These are phyloP conservation scores for Adoxophyes honmai DNA, from an alignment of 1,140 invertebrate species.

Conservation along the genomic window DNA sequence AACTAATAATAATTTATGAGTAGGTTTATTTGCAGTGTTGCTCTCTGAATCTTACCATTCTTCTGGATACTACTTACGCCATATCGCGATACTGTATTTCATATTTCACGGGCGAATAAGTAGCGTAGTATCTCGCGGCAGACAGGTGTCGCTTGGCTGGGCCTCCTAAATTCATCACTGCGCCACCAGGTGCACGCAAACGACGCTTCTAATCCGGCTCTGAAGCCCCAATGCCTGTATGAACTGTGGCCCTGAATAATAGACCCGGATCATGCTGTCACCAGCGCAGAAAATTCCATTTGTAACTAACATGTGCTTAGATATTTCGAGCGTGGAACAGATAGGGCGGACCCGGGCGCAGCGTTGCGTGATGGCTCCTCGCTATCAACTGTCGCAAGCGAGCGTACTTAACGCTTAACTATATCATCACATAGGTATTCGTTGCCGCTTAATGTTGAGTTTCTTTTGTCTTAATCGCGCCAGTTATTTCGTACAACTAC, in stretches of 20 bases:
- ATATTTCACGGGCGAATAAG: slow-evolving; percentile 65
- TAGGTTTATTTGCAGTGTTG: too few species aligned
- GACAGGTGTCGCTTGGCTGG: slow-evolving; percentile 60
- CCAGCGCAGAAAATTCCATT: slow-evolving; percentile 13
- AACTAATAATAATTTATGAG: too few species aligned
- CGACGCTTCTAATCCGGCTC: slow-evolving; percentile 49
- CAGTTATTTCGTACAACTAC: too few species aligned
- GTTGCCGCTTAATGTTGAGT: too few species aligned
- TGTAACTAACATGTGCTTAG: slow-evolving; percentile 13
- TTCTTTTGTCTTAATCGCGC: too few species aligned
- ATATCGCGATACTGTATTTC: slow-evolving; percentile 28
- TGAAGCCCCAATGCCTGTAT: slow-evolving; percentile 40
- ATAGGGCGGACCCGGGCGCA: slow-evolving; percentile 3
- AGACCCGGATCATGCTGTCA: slow-evolving; percentile 24
- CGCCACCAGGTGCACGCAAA: slow-evolving; percentile 48
- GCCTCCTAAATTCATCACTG: slow-evolving; percentile 54
- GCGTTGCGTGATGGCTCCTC: not conserved
- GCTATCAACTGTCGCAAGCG: too few species aligned
- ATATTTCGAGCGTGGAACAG: slow-evolving; percentile 13
- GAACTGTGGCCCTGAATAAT: slow-evolving; percentile 66
- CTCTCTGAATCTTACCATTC: not conserved
- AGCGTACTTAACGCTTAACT: too few species aligned
- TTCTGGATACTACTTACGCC: not conserved
- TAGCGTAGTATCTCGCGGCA: slow-evolving; percentile 56
- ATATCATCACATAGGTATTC: too few species aligned